Evolutionary conservation across 2,797 vertebrate species (phyloP).

Genomic region (Chromobotia macracanthus): DNA sequence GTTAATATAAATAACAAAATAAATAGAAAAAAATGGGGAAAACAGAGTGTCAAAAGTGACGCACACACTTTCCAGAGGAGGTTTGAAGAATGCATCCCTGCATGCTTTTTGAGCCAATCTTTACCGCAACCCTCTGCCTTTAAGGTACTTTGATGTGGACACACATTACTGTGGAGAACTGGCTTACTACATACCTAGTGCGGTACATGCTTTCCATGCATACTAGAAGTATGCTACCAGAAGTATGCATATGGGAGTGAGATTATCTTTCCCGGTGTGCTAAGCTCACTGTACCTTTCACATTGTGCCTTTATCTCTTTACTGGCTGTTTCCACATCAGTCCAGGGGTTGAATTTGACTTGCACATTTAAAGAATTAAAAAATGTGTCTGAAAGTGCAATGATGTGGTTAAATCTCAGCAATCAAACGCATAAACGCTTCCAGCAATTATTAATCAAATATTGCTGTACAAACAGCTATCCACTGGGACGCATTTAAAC

Average conservation of each 20-base stretch:
- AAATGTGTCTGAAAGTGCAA: slow-evolving; percentile 38
- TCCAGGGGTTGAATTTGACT: slow-evolving; percentile 20
- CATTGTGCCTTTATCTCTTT: neutral
- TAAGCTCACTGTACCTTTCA: neutral
- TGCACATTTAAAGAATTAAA: slow-evolving; percentile 38
- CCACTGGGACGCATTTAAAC: slow-evolving; percentile 21
- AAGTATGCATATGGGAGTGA: neutral
- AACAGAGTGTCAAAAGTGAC: no score
- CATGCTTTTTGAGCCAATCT: neutral
- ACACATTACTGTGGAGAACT: neutral
- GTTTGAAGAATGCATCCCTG: no score
- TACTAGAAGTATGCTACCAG: neutral
- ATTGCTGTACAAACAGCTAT: slow-evolving; percentile 30
- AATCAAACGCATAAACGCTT: slow-evolving; percentile 26
- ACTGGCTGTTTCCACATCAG: slow-evolving; percentile 8
- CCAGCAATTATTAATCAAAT: slow-evolving; percentile 42
- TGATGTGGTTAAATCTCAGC: slow-evolving; percentile 24
- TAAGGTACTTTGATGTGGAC: neutral
- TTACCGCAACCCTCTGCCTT: neutral
- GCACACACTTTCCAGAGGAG: no score
- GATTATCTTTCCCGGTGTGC: neutral
- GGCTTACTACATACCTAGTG: neutral
- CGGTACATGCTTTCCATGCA: neutral
- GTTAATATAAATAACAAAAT: neutral
- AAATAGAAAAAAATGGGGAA: neutral